Percentiles rank a stretch among this genome's conserved stretches.
Conservation (phyloP, 2,113 vertebrate genomes). For the Planiliza haematocheilus region DNA sequence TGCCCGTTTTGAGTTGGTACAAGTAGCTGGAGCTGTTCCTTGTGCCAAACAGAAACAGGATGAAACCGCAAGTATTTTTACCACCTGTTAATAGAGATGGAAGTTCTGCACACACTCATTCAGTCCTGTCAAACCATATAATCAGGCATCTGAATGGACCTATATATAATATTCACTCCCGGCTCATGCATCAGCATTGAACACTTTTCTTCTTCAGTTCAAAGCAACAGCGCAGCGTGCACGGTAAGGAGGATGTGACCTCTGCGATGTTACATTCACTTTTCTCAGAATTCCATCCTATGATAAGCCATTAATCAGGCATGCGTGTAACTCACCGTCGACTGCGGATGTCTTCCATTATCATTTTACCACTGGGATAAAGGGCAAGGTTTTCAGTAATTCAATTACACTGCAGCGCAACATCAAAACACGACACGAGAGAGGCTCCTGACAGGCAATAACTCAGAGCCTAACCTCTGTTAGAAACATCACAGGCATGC, state of each 20-base stretch:
- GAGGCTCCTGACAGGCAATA: conserved; percentile 8
- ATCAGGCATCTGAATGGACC: neutral
- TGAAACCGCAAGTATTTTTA: too few species aligned
- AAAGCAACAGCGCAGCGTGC: too few species aligned
- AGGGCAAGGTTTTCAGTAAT: conserved; percentile 28
- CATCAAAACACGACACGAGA: conserved; percentile 18
- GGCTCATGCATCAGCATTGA: neutral
- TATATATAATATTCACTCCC: neutral
- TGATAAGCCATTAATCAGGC: conserved; percentile 1
- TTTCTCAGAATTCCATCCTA: neutral
- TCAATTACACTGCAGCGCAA: conserved; percentile 22
- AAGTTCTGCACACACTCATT: too few species aligned
- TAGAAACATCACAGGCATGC: conserved; percentile 22
- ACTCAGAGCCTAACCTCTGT: conserved; percentile 15
- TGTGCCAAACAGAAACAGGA: too few species aligned
- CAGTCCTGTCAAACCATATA: neutral
- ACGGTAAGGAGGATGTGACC: neutral
- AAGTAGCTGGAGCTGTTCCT: neutral
- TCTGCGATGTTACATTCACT: neutral
- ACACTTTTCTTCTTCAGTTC: neutral
- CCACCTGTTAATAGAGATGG: neutral
- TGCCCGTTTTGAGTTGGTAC: too few species aligned
- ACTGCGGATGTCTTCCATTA: conserved; percentile 18
- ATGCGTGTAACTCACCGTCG: conserved; percentile 10
- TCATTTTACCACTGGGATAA: conserved; percentile 20